These are phyloP conservation scores for Archips crataeganus DNA, from an alignment of 2,888 invertebrate species.

Conservation along the genomic window DNA sequence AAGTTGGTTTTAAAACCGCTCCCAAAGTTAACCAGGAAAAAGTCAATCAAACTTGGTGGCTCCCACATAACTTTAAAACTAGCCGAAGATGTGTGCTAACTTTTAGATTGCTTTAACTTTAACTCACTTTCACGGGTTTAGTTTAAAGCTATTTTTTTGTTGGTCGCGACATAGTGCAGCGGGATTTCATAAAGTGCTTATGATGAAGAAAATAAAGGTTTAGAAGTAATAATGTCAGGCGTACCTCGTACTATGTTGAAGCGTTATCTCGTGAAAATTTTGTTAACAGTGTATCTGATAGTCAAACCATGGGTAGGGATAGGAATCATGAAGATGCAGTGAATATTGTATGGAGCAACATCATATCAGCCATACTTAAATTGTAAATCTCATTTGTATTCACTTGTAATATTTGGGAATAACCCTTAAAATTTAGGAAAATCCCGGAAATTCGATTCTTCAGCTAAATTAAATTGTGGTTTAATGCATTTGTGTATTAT, in stretches of 20 bases:
- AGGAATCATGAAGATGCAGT: too few relatives aligned
- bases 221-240: not conserved
- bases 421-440: too few relatives aligned
- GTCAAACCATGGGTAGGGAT: too few relatives aligned
- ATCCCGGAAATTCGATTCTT: too few relatives aligned
- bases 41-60: conserved; percentile 39
- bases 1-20: conserved; percentile 37
- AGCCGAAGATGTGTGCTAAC: conserved; percentile 36
- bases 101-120: conserved; percentile 38
- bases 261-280: not conserved
- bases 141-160: conserved; percentile 24
- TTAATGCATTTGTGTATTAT: not conserved
- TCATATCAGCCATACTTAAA: too few relatives aligned
- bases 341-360: too few relatives aligned
- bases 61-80: conserved; percentile 33
- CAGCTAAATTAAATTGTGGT: too few relatives aligned
- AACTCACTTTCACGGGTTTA: conserved; percentile 34
- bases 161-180: not conserved
- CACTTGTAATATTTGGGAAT: too few relatives aligned
- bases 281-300: too few relatives aligned
- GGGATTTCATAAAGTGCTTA: not conserved
- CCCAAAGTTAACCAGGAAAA: conserved; percentile 32
- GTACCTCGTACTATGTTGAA: not conserved
- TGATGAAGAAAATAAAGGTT: not conserved
- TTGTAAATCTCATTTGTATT: too few relatives aligned